Evolutionary conservation across 2,888 invertebrate species (phyloP), one percentile per base, ranked within the genome.

Genomic region (Apeira syringaria): DNA sequence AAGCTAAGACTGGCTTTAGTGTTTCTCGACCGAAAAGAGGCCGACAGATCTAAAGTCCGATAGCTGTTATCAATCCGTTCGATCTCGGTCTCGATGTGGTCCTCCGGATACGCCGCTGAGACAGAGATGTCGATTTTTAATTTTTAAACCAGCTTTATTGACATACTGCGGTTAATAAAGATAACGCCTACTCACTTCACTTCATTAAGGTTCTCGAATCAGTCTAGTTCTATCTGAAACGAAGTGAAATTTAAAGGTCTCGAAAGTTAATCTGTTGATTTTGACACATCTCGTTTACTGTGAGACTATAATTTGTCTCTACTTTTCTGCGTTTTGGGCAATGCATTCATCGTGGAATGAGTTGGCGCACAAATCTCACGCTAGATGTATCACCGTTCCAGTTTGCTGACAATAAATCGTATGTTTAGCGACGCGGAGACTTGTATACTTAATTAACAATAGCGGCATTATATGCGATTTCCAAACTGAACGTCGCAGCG

Each of bases 371-470:
- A 78, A 65, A 81, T 80, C 80, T 85, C 81, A 79, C 77, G 72
- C 70, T 68, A 74, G 76, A 81, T 73, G 67, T 80, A 80, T 77
- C 65, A 67, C 59, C 67, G 81, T 83, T 82, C 86, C 68, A 86
- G 75, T 84, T 80, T 73, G 61, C 79, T 74, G 75, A 81, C 79
- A 83, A 85, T 87, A 87, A 86, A 88, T 88, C 79, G 82, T 84
- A 79, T 84, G 84, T 85, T 86, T 81, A 83, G 80, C 83, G 81
- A 77, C 80, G 80, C 77, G 68, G 74, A 79, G 85, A 79, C 80
- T 84, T 79, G 84, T 82, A 80, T 85, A n/a, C n/a, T n/a, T n/a
- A 87, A 87, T 88, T 84, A 85, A 88, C 88, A 87, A 88, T 85
- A 78, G 84, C 61, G 61, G 82, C 71, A 84, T 83, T 82, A 84